Percentiles rank a stretch among this genome's conserved stretches.
phyloP scores from a whole-genome alignment of 23 tunicate genomes.

The Styela plicata region DNA sequence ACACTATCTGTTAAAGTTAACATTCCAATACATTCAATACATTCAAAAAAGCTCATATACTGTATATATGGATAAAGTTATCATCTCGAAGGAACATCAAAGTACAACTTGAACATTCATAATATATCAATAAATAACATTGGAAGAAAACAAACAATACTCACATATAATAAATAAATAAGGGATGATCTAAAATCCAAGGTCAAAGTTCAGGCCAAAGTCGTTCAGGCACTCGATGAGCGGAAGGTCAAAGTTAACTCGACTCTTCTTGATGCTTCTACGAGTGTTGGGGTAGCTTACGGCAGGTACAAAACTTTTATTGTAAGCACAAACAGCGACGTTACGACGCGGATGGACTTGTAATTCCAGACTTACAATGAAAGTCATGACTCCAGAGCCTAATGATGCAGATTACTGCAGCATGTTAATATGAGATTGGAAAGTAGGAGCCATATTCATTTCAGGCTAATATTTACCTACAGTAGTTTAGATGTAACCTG shows the following conservation, averaged over 20 bases:
- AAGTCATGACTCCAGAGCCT: slow-evolving; percentile 25
- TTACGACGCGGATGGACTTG: slow-evolving; percentile 2
- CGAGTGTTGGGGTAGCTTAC: neutral
- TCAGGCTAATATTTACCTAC: neutral
- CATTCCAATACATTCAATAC: too few relatives aligned
- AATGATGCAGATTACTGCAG: neutral
- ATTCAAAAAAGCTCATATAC: too few relatives aligned
- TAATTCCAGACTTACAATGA: slow-evolving; percentile 9
- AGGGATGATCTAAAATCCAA: slow-evolving; percentile 11
- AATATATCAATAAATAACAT: too few relatives aligned
- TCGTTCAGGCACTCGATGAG: slow-evolving; percentile 18
- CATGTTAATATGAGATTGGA: slow-evolving; percentile 16
- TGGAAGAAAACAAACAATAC: too few relatives aligned
- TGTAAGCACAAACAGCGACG: slow-evolving; percentile 15
- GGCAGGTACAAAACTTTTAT: neutral
- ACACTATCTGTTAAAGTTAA: too few relatives aligned
- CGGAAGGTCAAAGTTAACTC: neutral
- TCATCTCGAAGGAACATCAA: too few relatives aligned
- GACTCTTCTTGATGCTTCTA: slow-evolving; percentile 3
- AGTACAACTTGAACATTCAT: too few relatives aligned
- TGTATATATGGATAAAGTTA: too few relatives aligned
- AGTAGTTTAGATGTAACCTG: slow-evolving; percentile 11
- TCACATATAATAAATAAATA: neutral
- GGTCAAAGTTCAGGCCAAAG: slow-evolving; percentile 17
- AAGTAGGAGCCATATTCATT: neutral